Conservation (phyloP, 2,113 vertebrate species). For the Barnardius zonarius region DNA sequence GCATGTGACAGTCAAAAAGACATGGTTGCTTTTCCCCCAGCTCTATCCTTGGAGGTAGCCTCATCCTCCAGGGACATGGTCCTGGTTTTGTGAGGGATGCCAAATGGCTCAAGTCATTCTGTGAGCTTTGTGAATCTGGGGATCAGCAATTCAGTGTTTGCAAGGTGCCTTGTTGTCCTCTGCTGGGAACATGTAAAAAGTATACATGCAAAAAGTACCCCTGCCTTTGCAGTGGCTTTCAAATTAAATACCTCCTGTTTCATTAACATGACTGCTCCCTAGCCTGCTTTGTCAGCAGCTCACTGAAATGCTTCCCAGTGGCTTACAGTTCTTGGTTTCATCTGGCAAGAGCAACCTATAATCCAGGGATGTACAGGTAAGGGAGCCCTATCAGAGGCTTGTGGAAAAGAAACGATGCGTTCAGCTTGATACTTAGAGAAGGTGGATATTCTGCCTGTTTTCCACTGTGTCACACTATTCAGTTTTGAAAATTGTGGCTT, state of each 20-base stretch:
- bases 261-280: background rate
- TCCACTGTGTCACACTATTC: background rate
- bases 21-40: background rate
- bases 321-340: slow-evolving; percentile 36
- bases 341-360: slow-evolving; percentile 5
- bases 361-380: background rate
- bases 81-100: background rate
- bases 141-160: background rate
- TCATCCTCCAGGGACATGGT: rapidly evolving
- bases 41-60: background rate
- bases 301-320: slow-evolving; percentile 13
- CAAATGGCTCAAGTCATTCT: background rate
- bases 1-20: background rate
- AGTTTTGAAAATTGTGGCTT: background rate
- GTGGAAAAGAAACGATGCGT: background rate
- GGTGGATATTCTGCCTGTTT: background rate
- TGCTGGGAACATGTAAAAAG: background rate
- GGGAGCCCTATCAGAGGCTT: background rate
- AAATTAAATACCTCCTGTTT: background rate
- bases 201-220: background rate
- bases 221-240: slow-evolving; percentile 15
- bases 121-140: background rate
- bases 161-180: background rate
- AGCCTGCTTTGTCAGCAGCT: slow-evolving; percentile 53
- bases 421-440: background rate